Base-by-base conservation (phyloP, 2,797 vertebrate species). In the Florisuga fusca region DNA sequence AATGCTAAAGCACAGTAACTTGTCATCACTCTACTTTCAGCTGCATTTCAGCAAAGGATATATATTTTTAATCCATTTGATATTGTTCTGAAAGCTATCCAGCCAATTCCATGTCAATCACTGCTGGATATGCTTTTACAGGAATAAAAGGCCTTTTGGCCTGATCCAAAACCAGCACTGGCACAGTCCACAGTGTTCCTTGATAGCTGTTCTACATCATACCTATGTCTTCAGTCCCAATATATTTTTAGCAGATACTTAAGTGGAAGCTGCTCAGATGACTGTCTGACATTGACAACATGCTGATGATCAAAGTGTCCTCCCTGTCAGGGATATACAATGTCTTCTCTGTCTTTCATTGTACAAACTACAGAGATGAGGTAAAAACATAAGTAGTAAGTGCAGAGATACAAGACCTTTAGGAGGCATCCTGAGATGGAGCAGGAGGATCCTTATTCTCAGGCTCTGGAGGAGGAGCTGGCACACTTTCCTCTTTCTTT, bases 371-470 rank as follows among this genome's bases (percentile, higher is more conserved):
- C 43, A 84, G 87, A 76, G 78, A 51, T 71, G 75, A 80, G 66
- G 69, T 67, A 66, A 89, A 88, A 85, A 59, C 1, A 1, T 8
- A 38, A 85, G 73, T 45, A 89, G 27, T 27, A 45, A 87, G 46
- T 68, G 77, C 6, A 33, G 27, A 85, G 92, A 87, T 87, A 94
- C 80, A 67, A 84, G 91, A 98, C 98, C 98, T 99, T 96, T 98
- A 99, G 74, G 99, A 98, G 41, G 98, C 98, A 94, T 99, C 98
- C 96, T 99, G 98, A 26, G 98, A 97, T 20, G 98, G 98, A 85
- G 97, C 97, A 2, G 97, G 91, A 31, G 97, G 97, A 84, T 99
- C 99, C 66, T 98, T 98, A 59, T 96, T 97, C 87, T 99, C 99
- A 5, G 98, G 97, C 91, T 99, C 99, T 31, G 98, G 96, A 72